Percentiles rank a stretch among this genome's conserved stretches.
Conservation (phyloP, 2,113 vertebrate species). For the Cariama cristata region DNA sequence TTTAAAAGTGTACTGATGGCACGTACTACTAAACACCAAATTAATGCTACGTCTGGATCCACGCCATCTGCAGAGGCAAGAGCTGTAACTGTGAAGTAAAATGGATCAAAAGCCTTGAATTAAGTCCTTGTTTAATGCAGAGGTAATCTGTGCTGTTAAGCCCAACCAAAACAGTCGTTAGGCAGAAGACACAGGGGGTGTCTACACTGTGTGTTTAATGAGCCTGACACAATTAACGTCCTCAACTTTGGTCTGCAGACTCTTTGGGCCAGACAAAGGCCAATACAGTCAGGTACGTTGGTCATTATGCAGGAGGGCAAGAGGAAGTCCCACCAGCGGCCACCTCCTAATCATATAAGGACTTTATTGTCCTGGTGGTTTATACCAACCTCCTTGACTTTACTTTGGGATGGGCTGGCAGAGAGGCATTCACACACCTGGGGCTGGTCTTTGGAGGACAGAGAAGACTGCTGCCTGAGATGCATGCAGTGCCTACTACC, state of each 20-base stretch:
- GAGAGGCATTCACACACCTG: neutral
- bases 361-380: neutral
- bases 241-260: neutral
- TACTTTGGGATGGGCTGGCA: neutral
- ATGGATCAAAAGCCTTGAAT: conserved; percentile 26
- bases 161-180: neutral
- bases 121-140: conserved; percentile 19
- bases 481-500: neutral
- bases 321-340: neutral
- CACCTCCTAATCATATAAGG: neutral
- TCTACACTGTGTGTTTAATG: neutral
- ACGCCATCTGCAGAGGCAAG: neutral
- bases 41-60: neutral
- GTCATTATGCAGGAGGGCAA: neutral
- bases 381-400: neutral
- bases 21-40: neutral
- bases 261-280: neutral
- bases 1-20: neutral
- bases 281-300: fast-evolving
- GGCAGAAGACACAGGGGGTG: neutral
- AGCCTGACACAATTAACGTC: neutral
- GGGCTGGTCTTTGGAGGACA: neutral
- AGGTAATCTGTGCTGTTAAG: conserved; percentile 1
- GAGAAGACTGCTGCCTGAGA: neutral
- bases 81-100: neutral